These are phyloP conservation scores for Labeo catla DNA, from an alignment of 2,113 vertebrate species.

Conservation along the genomic window DNA sequence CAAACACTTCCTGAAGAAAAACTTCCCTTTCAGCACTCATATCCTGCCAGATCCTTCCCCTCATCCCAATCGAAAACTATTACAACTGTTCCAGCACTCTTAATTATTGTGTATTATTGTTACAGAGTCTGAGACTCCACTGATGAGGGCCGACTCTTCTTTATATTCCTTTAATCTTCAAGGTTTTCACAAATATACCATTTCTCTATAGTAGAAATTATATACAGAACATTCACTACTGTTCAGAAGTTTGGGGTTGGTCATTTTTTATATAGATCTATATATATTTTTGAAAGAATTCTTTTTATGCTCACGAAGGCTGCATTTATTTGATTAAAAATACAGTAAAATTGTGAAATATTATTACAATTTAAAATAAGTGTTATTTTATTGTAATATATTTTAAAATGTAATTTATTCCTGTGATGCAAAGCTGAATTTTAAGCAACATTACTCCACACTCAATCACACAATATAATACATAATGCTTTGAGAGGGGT, in stretches of 20 bases:
- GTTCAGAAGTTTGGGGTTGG: background rate
- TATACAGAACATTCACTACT: too few relatives aligned
- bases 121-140: background rate
- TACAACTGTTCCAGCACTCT: conserved; percentile 14
- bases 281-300: background rate
- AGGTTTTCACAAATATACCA: too few relatives aligned
- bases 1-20: conserved; percentile 61
- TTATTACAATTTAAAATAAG: background rate
- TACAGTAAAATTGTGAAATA: background rate
- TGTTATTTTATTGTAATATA: background rate
- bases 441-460: background rate
- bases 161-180: background rate
- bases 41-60: conserved; percentile 18
- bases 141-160: background rate
- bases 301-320: background rate
- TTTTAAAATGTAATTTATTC: background rate
- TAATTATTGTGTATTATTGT: conserved; percentile 41
- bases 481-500: too few relatives aligned
- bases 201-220: too few relatives aligned
- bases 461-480: background rate
- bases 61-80: conserved; percentile 17
- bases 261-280: background rate
- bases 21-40: conserved; percentile 45
- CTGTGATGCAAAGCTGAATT: background rate
- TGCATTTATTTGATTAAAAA: background rate